Base-by-base conservation (phyloP, 2,797 vertebrate species). In the Liasis olivaceus region DNA sequence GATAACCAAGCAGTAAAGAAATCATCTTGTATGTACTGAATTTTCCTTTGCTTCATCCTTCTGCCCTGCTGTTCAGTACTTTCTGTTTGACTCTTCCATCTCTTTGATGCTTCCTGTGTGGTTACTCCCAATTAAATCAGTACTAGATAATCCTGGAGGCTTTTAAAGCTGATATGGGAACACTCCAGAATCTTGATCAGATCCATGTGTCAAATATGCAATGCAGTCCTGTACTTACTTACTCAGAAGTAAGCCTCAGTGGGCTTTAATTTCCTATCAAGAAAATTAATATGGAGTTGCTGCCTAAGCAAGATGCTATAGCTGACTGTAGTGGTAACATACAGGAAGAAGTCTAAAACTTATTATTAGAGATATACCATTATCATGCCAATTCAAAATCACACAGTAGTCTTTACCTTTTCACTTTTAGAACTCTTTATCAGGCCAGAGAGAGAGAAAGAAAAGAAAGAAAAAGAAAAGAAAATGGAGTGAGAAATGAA, bases 61-160 rank as follows among this genome's bases (percentile, higher is more conserved):
- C 87, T 64, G 87, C 87, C 42, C 24, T 88, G 36, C 42, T 31
- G 24, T 26, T 62, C 87, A 88, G 2, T 62, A 42, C 87, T 88
- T 58, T 56, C 11, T 63, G 42, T 88, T 62, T 64, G 42, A 64
- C 42, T 64, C 13, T 36, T 63, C 24, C 60, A 88, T 88, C 7
- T 15, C 36, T 17, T 14, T 42, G 36, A 62, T 63, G 26, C 62
- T 28, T 88, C 60, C 60, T 63, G 26, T 87, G 13, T 60, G 58
- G 86, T 87, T 87, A 59, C 86, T 87, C 59, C 58, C 86, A 87
- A 87, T 87, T 59, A 36, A 87, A 59, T 59, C 85, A 87, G n/a
- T 31, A 87, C 86, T 42, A 87, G 58, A 60, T 60, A 31, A 36
- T 87, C 58, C 58, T 60, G 86, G 58, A 87, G 86, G 9, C 86